These are phyloP conservation scores for Polymixis lichenea DNA, from an alignment of 2,888 invertebrate species.

Conservation along the genomic window DNA sequence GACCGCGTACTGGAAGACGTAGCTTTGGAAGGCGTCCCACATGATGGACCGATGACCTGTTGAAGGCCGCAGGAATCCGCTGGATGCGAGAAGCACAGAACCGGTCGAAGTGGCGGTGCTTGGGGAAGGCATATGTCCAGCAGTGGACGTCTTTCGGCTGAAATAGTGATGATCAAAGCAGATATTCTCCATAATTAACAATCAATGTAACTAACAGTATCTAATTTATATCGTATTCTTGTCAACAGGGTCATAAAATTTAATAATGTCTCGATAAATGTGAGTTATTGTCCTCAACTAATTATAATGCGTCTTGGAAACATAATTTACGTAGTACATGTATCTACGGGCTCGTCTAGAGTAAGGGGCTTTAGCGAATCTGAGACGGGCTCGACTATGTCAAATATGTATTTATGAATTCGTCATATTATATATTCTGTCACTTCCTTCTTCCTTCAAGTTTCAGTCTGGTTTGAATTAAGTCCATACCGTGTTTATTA, in stretches of 20 bases:
- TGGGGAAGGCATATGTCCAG: no score
- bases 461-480: neutral
- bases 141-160: no score
- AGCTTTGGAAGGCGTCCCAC: no score
- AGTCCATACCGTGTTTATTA: neutral
- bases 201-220: slow-evolving; percentile 9
- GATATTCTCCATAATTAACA: slow-evolving; percentile 27
- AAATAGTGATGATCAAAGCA: neutral
- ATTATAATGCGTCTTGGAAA: slow-evolving; percentile 41
- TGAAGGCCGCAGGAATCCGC: no score
- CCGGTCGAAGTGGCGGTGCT: no score
- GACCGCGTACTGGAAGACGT: no score
- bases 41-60: no score
- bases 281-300: slow-evolving; percentile 54
- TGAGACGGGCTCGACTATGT: neutral
- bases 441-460: no score
- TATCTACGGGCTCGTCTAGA: neutral
- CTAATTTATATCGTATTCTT: slow-evolving; percentile 17
- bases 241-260: slow-evolving; percentile 67
- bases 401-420: neutral
- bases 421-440: neutral
- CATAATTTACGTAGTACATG: slow-evolving; percentile 34
- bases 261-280: slow-evolving; percentile 66
- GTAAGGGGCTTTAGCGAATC: neutral
- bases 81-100: no score